Conservation (phyloP, 1,140 invertebrate genomes). For the Chelonus insularis region DNA sequence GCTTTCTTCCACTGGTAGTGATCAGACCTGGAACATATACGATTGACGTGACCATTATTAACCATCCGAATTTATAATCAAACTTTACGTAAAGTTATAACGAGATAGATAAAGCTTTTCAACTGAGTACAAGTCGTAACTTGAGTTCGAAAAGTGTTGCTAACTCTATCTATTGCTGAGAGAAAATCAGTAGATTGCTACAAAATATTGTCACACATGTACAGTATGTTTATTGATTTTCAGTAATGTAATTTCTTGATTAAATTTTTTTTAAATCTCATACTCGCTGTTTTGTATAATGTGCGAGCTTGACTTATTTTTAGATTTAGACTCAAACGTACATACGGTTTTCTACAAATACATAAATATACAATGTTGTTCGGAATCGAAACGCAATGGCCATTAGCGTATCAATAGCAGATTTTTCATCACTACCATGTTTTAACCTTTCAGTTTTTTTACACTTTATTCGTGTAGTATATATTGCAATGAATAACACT, state of each 20-base stretch:
- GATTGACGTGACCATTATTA: slow-evolving; percentile 19
- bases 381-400: too few relatives aligned
- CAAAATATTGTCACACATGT: slow-evolving; percentile 4
- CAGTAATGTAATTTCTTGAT: slow-evolving; percentile 13
- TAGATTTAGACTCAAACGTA: too few relatives aligned
- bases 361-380: too few relatives aligned
- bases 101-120: background rate
- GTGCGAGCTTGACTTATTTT: too few relatives aligned
- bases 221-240: background rate
- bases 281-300: background rate
- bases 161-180: background rate
- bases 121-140: background rate
- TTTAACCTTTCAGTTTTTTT: too few relatives aligned
- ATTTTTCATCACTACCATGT: too few relatives aligned
- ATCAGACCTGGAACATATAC: slow-evolving; percentile 70
- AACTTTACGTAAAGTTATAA: slow-evolving; percentile 12
- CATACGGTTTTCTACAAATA: too few relatives aligned
- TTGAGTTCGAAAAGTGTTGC: background rate
- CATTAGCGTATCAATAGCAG: too few relatives aligned
- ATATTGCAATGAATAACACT: too few relatives aligned
- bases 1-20: slow-evolving; percentile 75
- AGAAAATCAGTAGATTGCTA: background rate
- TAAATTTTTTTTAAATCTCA: slow-evolving; percentile 14
- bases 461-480: too few relatives aligned
- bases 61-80: slow-evolving; percentile 25